These are phyloP conservation scores for Vanacampus margaritifer DNA, from an alignment of 2,113 vertebrate genomes.

Conservation along the genomic window DNA sequence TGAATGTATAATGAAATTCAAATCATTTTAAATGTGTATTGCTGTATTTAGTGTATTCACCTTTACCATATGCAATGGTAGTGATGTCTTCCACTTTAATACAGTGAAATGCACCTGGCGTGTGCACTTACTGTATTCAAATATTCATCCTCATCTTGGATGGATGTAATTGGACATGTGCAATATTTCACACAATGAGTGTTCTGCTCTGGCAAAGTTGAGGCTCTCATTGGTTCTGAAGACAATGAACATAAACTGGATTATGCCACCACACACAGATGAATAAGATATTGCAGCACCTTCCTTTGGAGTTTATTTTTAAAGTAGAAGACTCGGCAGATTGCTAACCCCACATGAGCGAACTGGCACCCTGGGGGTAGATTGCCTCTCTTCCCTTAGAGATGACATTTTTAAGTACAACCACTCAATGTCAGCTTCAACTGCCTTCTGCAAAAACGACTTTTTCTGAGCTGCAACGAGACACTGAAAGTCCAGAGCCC, in stretches of 20 bases:
- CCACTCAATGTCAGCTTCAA: conserved; percentile 43
- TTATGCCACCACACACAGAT: conserved; percentile 25
- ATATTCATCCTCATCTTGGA: conserved; percentile 26
- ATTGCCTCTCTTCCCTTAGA: conserved; percentile 24
- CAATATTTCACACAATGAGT: conserved; percentile 36
- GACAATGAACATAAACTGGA: conserved; percentile 39
- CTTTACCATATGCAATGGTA: neutral
- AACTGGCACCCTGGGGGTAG: conserved; percentile 19
- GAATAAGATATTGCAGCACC: conserved; percentile 53
- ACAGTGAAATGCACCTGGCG: conserved; percentile 13
- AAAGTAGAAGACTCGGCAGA: conserved; percentile 43
- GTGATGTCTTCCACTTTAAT: neutral
- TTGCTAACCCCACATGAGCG: conserved; percentile 48
- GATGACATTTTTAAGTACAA: conserved; percentile 45
- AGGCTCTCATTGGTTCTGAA: conserved; percentile 28
- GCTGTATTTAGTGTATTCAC: neutral
- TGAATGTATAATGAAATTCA: too few species aligned
- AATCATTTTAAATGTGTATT: too few species aligned
- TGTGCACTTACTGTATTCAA: conserved; percentile 25
- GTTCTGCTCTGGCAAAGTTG: conserved; percentile 18
- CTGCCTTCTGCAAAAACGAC: conserved; percentile 23
- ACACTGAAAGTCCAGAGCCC: conserved; percentile 2
- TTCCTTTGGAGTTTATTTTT: conserved; percentile 54
- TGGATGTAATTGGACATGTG: conserved; percentile 31
- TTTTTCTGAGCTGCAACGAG: conserved; percentile 27